Evolutionary conservation across 2,888 invertebrate genomes (phyloP).

Genomic region (Cotesia congregata): DNA sequence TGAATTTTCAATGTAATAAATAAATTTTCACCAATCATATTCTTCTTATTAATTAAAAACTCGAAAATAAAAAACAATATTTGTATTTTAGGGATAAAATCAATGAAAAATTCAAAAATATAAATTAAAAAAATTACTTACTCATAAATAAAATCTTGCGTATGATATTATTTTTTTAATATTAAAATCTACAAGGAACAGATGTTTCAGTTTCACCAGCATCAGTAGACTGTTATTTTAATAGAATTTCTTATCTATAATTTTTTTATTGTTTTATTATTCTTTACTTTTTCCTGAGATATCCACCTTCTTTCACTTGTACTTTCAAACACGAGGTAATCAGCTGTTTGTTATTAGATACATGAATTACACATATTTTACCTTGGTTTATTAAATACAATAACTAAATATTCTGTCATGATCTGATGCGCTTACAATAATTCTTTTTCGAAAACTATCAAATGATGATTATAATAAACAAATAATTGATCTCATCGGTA

Average conservation of each 20-base stretch:
- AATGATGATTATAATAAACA: no score
- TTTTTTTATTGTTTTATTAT: not conserved
- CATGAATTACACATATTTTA: conserved; percentile 25
- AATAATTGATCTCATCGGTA: no score
- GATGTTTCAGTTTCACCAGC: not conserved
- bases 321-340: conserved; percentile 4
- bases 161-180: not conserved
- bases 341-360: conserved; percentile 28
- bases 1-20: no score
- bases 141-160: not conserved
- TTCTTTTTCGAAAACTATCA: no score
- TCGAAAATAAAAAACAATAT: no score
- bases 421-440: no score
- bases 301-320: not conserved
- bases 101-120: not conserved
- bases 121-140: not conserved
- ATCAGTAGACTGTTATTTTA: not conserved
- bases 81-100: not conserved
- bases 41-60: no score
- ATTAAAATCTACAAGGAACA: not conserved
- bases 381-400: no score
- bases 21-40: no score
- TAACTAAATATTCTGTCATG: no score
- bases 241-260: not conserved
- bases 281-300: not conserved